Evolutionary conservation across 92 coral and sea anemone genomes (phyloP).

Genomic region (Phenganax stokvisi): DNA sequence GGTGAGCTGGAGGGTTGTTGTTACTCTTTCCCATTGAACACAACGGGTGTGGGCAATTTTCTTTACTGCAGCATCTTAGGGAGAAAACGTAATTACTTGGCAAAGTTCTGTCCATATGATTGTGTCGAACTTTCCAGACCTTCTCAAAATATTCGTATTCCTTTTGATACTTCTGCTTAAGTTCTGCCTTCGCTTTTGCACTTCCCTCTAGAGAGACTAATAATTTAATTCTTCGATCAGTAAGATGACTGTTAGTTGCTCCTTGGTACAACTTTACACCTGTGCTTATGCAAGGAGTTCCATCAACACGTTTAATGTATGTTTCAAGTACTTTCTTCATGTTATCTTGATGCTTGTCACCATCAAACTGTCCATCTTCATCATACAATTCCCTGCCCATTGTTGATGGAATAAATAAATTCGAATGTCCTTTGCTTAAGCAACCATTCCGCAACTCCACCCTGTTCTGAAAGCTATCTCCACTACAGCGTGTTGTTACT

Average conservation of each 20-base stretch:
- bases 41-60: slow-evolving; percentile 44
- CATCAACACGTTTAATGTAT: slow-evolving; percentile 55
- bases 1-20: slow-evolving; percentile 7
- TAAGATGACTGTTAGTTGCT: slow-evolving; percentile 21
- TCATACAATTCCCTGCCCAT: slow-evolving; percentile 49
- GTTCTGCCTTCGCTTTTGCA: slow-evolving; percentile 44
- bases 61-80: slow-evolving; percentile 36
- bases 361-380: slow-evolving; percentile 41
- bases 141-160: slow-evolving; percentile 36
- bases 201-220: slow-evolving; percentile 41
- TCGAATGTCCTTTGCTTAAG: slow-evolving; percentile 44
- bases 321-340: slow-evolving; percentile 48
- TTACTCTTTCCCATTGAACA: slow-evolving; percentile 16
- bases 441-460: slow-evolving; percentile 57
- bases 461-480: slow-evolving; percentile 49
- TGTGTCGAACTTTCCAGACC: slow-evolving; percentile 43
- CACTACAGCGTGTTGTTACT: slow-evolving; percentile 53
- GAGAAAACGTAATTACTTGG: slow-evolving; percentile 46
- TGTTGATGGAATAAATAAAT: slow-evolving; percentile 59
- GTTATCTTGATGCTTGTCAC: slow-evolving; percentile 47
- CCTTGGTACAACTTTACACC: slow-evolving; percentile 46
- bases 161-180: slow-evolving; percentile 17
- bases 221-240: slow-evolving; percentile 31
- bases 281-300: slow-evolving; percentile 51
- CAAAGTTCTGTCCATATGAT: slow-evolving; percentile 41